Evolutionary conservation across 2,888 invertebrate genomes (phyloP).

Genomic region (Tolmerus cingulatus): DNA sequence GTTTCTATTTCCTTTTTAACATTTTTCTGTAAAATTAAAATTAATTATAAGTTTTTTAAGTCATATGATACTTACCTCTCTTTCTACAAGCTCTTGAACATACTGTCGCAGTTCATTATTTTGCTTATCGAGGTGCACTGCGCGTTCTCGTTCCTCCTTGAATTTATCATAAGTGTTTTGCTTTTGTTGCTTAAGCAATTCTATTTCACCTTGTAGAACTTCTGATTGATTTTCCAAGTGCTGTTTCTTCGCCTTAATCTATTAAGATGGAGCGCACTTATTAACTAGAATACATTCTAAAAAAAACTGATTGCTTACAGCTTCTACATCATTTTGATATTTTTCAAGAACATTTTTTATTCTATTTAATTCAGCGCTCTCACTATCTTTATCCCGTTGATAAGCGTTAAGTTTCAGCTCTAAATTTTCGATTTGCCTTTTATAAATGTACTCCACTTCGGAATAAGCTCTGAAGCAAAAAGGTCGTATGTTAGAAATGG

Average conservation of each 20-base stretch:
- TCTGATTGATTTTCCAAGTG: slow-evolving; percentile 71
- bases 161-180: slow-evolving; percentile 66
- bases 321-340: slow-evolving; percentile 66
- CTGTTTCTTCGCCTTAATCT: slow-evolving; percentile 66
- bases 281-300: not conserved
- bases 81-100: slow-evolving; percentile 66
- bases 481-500: no score
- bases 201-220: slow-evolving; percentile 63
- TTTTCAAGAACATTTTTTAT: slow-evolving; percentile 62
- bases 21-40: slow-evolving; percentile 59
- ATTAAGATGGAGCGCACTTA: not conserved
- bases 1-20: slow-evolving; percentile 68
- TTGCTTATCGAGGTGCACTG: slow-evolving; percentile 66
- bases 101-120: slow-evolving; percentile 66
- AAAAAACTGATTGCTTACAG: slow-evolving; percentile 57
- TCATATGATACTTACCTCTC: slow-evolving; percentile 64
- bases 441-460: slow-evolving; percentile 60
- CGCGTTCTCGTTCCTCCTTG: slow-evolving; percentile 65
- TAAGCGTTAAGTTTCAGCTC: slow-evolving; percentile 59
- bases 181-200: slow-evolving; percentile 63
- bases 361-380: slow-evolving; percentile 60
- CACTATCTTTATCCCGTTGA: slow-evolving; percentile 59
- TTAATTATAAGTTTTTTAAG: no score
- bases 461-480: slow-evolving; percentile 58
- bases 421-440: slow-evolving; percentile 61